Conservation (phyloP, 2,797 vertebrate genomes). For the Sternarchorhynchus goeldii region DNA sequence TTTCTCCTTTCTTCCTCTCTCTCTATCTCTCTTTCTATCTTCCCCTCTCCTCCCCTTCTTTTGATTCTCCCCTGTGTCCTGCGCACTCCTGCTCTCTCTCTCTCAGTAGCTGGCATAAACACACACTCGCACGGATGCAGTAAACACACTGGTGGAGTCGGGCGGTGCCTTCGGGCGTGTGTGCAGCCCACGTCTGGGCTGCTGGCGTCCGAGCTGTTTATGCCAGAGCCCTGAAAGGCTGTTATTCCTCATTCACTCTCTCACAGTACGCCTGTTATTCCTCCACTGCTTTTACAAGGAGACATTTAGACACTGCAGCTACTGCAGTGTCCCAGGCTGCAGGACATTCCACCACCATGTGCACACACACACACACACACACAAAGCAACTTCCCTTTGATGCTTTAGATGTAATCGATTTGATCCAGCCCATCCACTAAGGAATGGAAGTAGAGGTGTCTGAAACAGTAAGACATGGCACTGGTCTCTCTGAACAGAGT, state of each 20-base stretch:
- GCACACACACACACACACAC: slow-evolving; percentile 32
- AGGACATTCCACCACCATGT: background rate
- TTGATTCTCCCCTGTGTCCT: no score
- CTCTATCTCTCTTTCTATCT: no score
- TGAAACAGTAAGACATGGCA: slow-evolving; percentile 10
- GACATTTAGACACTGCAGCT: slow-evolving; percentile 43
- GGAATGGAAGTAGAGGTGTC: background rate
- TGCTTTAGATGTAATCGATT: background rate
- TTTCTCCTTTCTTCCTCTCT: background rate
- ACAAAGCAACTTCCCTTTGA: background rate
- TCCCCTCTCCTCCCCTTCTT: no score
- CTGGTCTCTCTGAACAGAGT: no score
- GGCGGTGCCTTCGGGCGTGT: slow-evolving; percentile 49
- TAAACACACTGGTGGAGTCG: slow-evolving; percentile 35
- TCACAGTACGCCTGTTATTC: slow-evolving; percentile 34
- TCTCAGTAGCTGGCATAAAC: slow-evolving; percentile 25
- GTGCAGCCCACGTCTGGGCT: slow-evolving; percentile 46
- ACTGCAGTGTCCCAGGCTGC: slow-evolving; percentile 13
- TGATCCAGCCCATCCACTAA: slow-evolving; percentile 1
- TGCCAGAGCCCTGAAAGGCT: slow-evolving; percentile 34
- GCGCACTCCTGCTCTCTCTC: background rate
- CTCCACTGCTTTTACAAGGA: slow-evolving; percentile 49
- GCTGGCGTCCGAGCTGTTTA: slow-evolving; percentile 44
- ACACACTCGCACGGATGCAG: slow-evolving; percentile 9
- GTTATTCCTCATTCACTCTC: slow-evolving; percentile 54